Evolutionary conservation across 2,113 vertebrate species (phyloP), one percentile per base, ranked within the genome.

Genomic region (Sorex araneus): DNA sequence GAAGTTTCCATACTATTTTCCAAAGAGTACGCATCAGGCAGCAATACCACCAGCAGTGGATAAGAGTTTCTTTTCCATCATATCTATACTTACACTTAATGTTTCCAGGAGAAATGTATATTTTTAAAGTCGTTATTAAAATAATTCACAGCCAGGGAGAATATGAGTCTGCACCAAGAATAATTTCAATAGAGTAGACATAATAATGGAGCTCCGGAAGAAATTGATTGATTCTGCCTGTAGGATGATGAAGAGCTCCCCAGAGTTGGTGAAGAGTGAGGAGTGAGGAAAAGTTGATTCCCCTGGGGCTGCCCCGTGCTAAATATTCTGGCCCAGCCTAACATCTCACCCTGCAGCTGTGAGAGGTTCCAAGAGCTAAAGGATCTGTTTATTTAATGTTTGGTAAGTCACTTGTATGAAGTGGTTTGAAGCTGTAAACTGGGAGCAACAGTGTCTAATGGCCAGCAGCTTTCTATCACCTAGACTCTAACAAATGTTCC

Each of bases 91-190:
- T 40, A 40, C 40, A 40, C 7, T 40, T 40, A 40, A 40, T 40
- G 40, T 40, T 40, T 40, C 40, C 40, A 4, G 40, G 3, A 40
- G 40, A 76, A 34, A 84, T 13, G 30, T 25, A 28, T 40, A 60
- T 30, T 45, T 73, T 32, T 60, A 75, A 73, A 70, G n/a, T 36
- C 34, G 25, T 13, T 15, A 0, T 87, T 75, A 36, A 87, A 73
- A 15, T 32, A 86, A 87, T 5, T 78, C 91, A 84, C 25, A 50
- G 34, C 82, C 67, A 82, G 32, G 54, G 78, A 45, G 63, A 66
- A 47, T 19, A 32, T 8, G 70, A 71, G 76, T 25, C 64, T 77
- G 54, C 3, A 73, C 15, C 27, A 50, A 2, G 9, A 94, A 28
- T 84, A 45, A 64, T 4, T 57, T 7, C 32, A 80, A n/a, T 34